Base-by-base conservation (phyloP, 92 coral and sea anemone species). In the Umimayanthus chanpuru region DNA sequence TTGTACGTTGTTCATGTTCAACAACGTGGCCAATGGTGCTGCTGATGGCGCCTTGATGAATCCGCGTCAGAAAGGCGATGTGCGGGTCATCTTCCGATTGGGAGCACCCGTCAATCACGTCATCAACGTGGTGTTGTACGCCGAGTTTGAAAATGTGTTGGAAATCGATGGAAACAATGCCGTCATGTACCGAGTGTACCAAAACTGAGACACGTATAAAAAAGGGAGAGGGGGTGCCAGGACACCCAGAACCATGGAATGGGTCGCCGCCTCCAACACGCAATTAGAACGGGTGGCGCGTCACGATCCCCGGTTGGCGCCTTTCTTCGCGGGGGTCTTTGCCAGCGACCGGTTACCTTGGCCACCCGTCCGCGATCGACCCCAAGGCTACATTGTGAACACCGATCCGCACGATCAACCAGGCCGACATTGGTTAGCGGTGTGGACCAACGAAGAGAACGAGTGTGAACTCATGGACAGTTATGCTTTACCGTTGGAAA, bases 381-480 rank as follows among this genome's bases (percentile, higher is more conserved):
- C 41, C 2, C 32, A 49, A 26, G 92, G 68, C 2, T 89, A 89
- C 72, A 78, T 90, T n/a, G n/a, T n/a, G n/a, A n/a, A n/a, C n/a
- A n/a, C n/a, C n/a, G n/a, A n/a, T n/a, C n/a, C n/a, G n/a, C 43
- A 77, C n/a, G 70, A 26, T 23, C 41, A 76, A 12, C 92, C 89
- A 0, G 92, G 86, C 23, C 32, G 18, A 8, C 92, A 78, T 85
- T 89, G 92, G 89, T 1, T 82, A 5, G 81, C 71, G 0, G 5
- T 85, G 16, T 89, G 88, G 91, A 75, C 70, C 0, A 26, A 66
- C 26, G 32, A 81, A 0, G 14, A 14, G 20, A 5, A 20, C 0
- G 64, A 1, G 50, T 88, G 86, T 55, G 81, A 81, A 29, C 53
- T 80, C 38, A 74, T 88, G 87, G 87, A 88, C 73, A 88, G 91